Percentiles rank a stretch among this genome's conserved stretches.
These are phyloP conservation scores for Zaprionus gabonicus DNA, from an alignment of 1,140 invertebrate species.

Conservation along the genomic window DNA sequence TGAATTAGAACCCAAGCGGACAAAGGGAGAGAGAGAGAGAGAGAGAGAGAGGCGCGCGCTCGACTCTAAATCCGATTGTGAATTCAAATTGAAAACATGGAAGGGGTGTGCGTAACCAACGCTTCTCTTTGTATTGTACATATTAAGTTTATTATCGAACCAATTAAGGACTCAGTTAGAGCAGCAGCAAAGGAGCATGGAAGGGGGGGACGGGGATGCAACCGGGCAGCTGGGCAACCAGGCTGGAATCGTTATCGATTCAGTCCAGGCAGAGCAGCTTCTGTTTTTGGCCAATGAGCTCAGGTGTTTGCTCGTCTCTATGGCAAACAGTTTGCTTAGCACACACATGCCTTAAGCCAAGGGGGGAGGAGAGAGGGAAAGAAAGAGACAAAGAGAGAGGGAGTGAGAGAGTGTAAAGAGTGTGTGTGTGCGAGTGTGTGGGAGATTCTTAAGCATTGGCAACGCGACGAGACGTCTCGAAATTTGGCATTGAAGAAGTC, in stretches of 20 bases:
- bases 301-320: slow-evolving; percentile 43
- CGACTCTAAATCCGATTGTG: background rate
- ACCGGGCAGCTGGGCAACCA: background rate
- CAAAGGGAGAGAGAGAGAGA: background rate
- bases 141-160: slow-evolving; percentile 20
- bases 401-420: background rate
- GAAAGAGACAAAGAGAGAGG: background rate
- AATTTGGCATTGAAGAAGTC: background rate
- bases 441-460: slow-evolving; percentile 10
- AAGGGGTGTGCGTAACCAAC: background rate
- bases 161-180: slow-evolving; percentile 10
- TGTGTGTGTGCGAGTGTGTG: slow-evolving; percentile 3
- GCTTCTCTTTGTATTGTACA: slow-evolving; percentile 6
- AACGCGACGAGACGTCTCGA: slow-evolving; percentile 4
- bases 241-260: slow-evolving; percentile 9
- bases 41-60: background rate
- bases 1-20: background rate
- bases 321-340: slow-evolving; percentile 34
- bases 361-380: too few species aligned
- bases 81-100: background rate
- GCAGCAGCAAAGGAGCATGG: background rate
- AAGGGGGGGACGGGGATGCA: background rate
- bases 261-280: background rate
- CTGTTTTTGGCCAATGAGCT: slow-evolving; percentile 1
- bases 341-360: slow-evolving; percentile 2